Conservation (phyloP, 2,888 invertebrate species). For the Abrostola tripartita region DNA sequence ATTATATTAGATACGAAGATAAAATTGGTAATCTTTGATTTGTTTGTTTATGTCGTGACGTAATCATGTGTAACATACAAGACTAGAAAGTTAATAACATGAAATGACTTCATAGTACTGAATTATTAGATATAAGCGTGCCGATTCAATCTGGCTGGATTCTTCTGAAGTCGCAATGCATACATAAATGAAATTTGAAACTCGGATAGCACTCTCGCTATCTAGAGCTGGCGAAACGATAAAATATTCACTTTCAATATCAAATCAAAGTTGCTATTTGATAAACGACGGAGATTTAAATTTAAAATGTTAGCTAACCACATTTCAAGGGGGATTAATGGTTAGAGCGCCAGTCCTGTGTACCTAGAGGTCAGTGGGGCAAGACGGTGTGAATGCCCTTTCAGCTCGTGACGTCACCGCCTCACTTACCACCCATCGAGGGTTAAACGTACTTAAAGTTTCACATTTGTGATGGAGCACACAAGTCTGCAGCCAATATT, state of each 20-base stretch:
- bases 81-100: constrained; percentile 35
- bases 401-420: constrained; percentile 62
- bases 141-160: constrained; percentile 31
- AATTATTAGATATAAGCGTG: constrained; percentile 18
- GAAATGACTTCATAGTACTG: constrained; percentile 16
- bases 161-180: constrained; percentile 18
- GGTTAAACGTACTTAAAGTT: constrained; percentile 54
- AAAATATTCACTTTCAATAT: constrained; percentile 32
- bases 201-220: constrained; percentile 6
- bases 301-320: constrained; percentile 47
- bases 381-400: constrained; percentile 69
- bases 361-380: constrained; percentile 65
- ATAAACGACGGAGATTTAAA: constrained; percentile 35
- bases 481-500: constrained; percentile 34
- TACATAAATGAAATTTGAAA: constrained; percentile 17
- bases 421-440: constrained; percentile 55
- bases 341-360: constrained; percentile 49
- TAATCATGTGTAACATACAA: neutral
- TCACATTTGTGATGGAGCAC: constrained; percentile 38
- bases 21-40: no score
- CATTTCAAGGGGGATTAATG: constrained; percentile 54
- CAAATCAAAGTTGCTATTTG: constrained; percentile 19
- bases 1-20: no score
- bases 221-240: constrained; percentile 7
- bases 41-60: no score